A percentile compares a stretch with the other conserved stretches of the same genome.
These are phyloP conservation scores for Zosterops borbonicus DNA, from an alignment of 2,113 vertebrate genomes.

Conservation along the genomic window DNA sequence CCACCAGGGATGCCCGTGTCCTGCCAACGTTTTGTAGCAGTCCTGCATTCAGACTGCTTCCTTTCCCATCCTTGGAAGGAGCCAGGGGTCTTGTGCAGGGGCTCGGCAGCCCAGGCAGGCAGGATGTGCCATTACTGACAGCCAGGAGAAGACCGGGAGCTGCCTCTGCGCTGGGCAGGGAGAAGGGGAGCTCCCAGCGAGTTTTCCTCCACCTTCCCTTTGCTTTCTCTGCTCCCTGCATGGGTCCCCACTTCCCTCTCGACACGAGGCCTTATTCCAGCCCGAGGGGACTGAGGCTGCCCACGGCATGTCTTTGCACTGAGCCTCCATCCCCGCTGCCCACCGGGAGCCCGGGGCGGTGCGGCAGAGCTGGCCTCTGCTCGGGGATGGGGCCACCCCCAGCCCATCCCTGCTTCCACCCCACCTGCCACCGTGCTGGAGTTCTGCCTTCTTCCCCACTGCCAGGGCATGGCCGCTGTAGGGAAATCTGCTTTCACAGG, in stretches of 20 bases:
- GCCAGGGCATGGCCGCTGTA: neutral
- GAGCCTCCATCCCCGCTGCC: neutral
- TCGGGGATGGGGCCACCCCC: neutral
- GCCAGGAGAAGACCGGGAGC: neutral
- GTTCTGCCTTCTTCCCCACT: neutral
- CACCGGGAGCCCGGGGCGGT: neutral
- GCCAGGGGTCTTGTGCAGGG: neutral
- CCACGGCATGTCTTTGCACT: neutral
- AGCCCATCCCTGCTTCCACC: neutral
- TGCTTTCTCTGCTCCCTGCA: neutral
- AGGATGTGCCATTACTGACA: rapidly evolving
- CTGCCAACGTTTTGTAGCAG: neutral
- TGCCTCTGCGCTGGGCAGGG: neutral
- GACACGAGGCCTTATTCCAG: constrained; percentile 39
- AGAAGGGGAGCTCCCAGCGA: neutral
- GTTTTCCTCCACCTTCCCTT: neutral
- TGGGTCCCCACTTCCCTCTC: neutral
- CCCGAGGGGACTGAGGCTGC: neutral
- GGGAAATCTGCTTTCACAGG: neutral
- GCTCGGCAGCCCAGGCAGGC: neutral
- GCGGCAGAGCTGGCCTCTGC: constrained; percentile 65
- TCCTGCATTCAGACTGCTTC: neutral
- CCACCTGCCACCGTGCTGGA: neutral
- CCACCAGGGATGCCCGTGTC: neutral
- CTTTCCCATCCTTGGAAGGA: neutral